Evolutionary conservation across 2,797 vertebrate genomes (phyloP), one percentile per base, ranked within the genome.

Genomic region (Neosilurus hyrtlii): DNA sequence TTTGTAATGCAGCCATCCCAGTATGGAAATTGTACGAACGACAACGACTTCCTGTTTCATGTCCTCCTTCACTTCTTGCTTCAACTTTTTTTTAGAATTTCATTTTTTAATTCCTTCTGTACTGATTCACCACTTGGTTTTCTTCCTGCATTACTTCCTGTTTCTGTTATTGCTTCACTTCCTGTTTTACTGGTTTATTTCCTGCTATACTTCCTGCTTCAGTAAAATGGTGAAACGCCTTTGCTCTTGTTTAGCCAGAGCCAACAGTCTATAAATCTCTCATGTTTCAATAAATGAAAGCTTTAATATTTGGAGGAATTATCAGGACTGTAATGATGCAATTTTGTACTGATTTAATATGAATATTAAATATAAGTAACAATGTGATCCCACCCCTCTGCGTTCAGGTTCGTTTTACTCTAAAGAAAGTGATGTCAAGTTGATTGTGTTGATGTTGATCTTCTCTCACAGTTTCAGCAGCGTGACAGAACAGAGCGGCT

Each of bases 401-500:
- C 4, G 37, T 49, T 15, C 3, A 67, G 43, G 22, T n/a, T 15
- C n/a, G 68, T 24, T 49, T 52, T 24, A 16, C 2, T 54, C 51
- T 54, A 7, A 26, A 54, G 70, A 35, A 9, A 10, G 8, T 54
- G 43, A 74, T n/a, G 15, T 61, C 24, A n/a, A 20, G 37, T 43
- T 37, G 15, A 20, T 12, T 30, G 14, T 16, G 63, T 6, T 35
- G 26, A 61, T 61, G 20, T 61, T n/a, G 59, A 61, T 22, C 7
- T 62, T 9, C 9, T 75, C 30, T 56, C 85, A n/a, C 89, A 96
- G 96, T 90, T 95, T 96, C 90, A 96, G 96, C 93, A 98, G 97
- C 91, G 98, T 97, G 14, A 99, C 97, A 16, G 98, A 99, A 84
- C 98, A 99, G 90, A 99, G 97, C 91, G 95, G 94, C 51, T 96